Percentiles rank a stretch among this genome's conserved stretches.
These are phyloP conservation scores for Polia nebulosa DNA, from an alignment of 2,888 invertebrate genomes.

Conservation along the genomic window DNA sequence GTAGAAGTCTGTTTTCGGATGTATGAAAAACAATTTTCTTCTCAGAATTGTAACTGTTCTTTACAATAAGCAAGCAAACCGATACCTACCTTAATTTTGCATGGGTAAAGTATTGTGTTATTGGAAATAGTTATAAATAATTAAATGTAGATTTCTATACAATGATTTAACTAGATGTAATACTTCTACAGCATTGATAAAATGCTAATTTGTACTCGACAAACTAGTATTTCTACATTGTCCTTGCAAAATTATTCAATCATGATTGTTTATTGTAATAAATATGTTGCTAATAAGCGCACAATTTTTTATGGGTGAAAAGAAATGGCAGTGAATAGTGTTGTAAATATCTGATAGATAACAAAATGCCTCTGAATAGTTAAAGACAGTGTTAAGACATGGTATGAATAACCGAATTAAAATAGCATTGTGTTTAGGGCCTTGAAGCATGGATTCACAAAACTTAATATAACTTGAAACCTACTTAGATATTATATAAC, in stretches of 20 bases:
- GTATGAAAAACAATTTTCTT: neutral
- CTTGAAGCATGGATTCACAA: neutral
- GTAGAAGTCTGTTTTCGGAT: neutral
- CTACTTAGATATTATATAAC: constrained; percentile 23
- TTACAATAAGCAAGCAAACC: no score
- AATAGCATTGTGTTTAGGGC: neutral
- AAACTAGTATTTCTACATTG: no score
- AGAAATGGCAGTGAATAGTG: neutral
- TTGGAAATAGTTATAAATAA: no score
- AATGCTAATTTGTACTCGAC: no score
- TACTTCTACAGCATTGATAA: no score
- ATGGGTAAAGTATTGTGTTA: no score
- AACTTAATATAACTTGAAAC: no score
- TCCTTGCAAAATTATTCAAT: no score
- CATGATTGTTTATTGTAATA: constrained; percentile 6
- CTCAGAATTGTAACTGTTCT: no score
- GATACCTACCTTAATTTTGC: no score
- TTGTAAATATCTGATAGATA: constrained; percentile 5
- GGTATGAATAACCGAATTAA: neutral
- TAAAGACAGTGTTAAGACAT: neutral
- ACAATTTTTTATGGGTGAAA: constrained; percentile 17
- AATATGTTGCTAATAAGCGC: constrained; percentile 7
- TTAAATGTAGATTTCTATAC: no score
- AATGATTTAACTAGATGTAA: no score
- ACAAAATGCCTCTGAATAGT: neutral